Evolutionary conservation across 2,888 invertebrate species (phyloP), one percentile per base, ranked within the genome.

Genomic region (Merodon equestris): DNA sequence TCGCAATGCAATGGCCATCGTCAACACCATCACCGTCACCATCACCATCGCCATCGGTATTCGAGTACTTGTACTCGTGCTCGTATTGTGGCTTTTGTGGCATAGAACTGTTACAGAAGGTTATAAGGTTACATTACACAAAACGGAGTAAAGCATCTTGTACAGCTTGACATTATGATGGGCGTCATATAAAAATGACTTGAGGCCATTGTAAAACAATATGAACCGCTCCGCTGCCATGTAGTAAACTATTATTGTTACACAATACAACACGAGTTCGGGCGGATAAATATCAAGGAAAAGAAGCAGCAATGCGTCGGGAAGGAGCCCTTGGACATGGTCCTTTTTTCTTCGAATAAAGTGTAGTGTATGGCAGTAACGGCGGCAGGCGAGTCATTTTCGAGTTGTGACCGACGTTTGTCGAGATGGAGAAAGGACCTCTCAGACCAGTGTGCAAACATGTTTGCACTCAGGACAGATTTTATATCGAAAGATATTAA

Each of bases 81-180:
- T 27, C 27, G 27, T 27, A 27, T 40, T 40, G 68, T 68, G 47
- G 68, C 79, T 70, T 74, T 74, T 79, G 64, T 70, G 40, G 68
- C 68, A 74, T 68, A 64, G 79, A 79, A 79, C 60, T 74, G 74
- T 74, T 79, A 64, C 60, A 79, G 74, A 83, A 83, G 83, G 83
- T 83, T 83, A 83, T 83, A 83, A 82, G 83, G 83, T 84, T 84
- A 84, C 83, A 82, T 79, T 75, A 63, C 64, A 51, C 40, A 56
- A 45, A 70, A 74, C 74, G 64, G 64, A 40, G 74, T 60, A 74
- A 74, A 79, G 74, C 79, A 79, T 79, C 70, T 74, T 79, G 79
- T 79, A 79, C 68, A 64, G 79, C 74, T 79, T 70, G 79, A 79
- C 74, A 79, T 70, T 54, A 70, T 56, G 68, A 79, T 74, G 79